phyloP scores from a whole-genome alignment of 2,888 invertebrate genomes.

The Pandemis heparana region DNA sequence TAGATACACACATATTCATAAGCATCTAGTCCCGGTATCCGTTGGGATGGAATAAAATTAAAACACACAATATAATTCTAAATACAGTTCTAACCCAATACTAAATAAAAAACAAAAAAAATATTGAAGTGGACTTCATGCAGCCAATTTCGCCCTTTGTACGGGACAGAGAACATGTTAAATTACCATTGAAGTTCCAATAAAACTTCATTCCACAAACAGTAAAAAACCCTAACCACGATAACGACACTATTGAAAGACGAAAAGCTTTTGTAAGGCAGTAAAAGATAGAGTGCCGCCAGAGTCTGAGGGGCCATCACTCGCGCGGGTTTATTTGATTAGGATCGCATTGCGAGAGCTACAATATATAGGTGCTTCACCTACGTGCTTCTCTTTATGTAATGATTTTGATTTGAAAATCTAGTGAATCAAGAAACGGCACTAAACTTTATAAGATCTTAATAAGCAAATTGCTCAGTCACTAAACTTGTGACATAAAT shows the following conservation, averaged over 20 bases:
- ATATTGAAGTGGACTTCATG: too few relatives aligned
- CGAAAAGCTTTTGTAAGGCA: conserved; percentile 32
- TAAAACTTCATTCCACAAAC: conserved; percentile 22
- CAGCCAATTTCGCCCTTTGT: too few relatives aligned
- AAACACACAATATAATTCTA: too few relatives aligned
- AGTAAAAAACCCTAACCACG: conserved; percentile 20
- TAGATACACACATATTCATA: too few relatives aligned
- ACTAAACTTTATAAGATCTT: too few relatives aligned
- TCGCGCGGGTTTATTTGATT: conserved; percentile 38
- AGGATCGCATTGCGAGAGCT: conserved; percentile 32
- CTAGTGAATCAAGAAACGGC: background rate
- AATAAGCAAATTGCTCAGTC: too few relatives aligned
- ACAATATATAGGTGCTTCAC: conserved; percentile 9
- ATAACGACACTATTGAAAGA: conserved; percentile 35
- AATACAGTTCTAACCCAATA: too few relatives aligned
- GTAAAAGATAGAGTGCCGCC: conserved; percentile 38
- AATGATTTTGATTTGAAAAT: background rate
- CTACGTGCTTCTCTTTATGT: background rate
- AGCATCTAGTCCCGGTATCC: too few relatives aligned
- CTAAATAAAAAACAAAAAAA: too few relatives aligned
- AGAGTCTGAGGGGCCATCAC: conserved; percentile 33
- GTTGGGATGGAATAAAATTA: too few relatives aligned
- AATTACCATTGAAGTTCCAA: background rate
- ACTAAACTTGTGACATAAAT: too few relatives aligned
- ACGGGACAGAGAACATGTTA: background rate